Evolutionary conservation across 2,797 vertebrate genomes (phyloP), one percentile per base, ranked within the genome.

Genomic region (Danio jaintianensis): DNA sequence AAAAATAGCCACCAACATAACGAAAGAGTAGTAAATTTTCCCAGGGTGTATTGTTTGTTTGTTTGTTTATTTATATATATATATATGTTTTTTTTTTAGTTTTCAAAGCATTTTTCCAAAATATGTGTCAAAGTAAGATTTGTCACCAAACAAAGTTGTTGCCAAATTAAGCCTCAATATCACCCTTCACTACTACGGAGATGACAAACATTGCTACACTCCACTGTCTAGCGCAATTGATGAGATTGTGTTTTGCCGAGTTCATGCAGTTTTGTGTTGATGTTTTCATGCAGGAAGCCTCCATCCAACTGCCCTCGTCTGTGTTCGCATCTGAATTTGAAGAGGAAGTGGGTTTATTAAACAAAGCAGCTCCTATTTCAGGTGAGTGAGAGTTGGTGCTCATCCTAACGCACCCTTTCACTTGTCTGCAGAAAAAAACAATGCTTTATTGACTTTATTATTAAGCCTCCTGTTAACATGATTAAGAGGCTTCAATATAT

Each of bases 251-350:
- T 20, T 40, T 43, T 67, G 6, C 11, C 43, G 63, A 38, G 38
- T 50, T 15, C 10, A 22, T 56, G 43, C 38, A 4, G 15, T 29
- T 40, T 48, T 48, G 1, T 68, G 43, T 59, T 48, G 4, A 61
- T 53, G 6, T 48, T 4, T 71, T 4, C 1, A 0, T 78, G 15
- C 92, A 99, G 97, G 91, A 82, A 6, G 79, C 91, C 1, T 91
- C 92, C 70, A 95, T 99, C 91, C 95, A 95, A 5, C 93, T 99
- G 84, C 98, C 97, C 1, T 99, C 98, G 0, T 99, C 98, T 0
- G 97, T 99, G 68, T 99, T 99, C 81, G 98, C 98, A 29, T 97
- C 98, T 0, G 97, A 97, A 86, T 99, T 98, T 90, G 98, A 99
- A 86, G 98, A 99, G 87, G 94, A 96, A 64, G 94, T 98, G n/a